Evolutionary conservation across 2,888 invertebrate species (phyloP).

Genomic region (Drosophila recens): DNA sequence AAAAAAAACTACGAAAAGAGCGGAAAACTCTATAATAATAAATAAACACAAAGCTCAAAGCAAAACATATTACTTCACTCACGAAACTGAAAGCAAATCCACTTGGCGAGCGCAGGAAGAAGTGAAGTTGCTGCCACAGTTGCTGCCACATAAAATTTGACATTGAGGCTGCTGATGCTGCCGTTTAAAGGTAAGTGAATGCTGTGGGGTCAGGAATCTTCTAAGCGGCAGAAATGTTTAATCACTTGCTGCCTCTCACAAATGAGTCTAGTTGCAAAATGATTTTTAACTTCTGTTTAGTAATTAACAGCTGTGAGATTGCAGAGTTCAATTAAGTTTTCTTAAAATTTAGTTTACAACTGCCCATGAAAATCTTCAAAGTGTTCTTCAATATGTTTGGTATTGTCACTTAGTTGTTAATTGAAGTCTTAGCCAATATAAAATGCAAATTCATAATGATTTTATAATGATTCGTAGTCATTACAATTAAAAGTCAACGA

Average conservation of each 20-base stretch:
- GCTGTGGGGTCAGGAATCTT: slow-evolving; percentile 28
- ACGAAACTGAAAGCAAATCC: slow-evolving; percentile 67
- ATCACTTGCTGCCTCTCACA: slow-evolving; percentile 61
- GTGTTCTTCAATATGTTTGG: slow-evolving; percentile 9
- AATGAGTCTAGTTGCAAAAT: slow-evolving; percentile 24
- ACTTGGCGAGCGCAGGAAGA: slow-evolving; percentile 60
- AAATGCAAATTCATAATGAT: slow-evolving; percentile 35
- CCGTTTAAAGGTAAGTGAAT: slow-evolving; percentile 78
- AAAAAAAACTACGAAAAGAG: slow-evolving; percentile 41
- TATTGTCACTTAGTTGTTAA: slow-evolving; percentile 12
- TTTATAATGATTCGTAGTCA: slow-evolving; percentile 41
- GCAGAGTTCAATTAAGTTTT: neutral
- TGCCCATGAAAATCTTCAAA: slow-evolving; percentile 16
- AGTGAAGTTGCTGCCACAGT: slow-evolving; percentile 68
- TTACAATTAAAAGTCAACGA: slow-evolving; percentile 35
- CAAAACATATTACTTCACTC: slow-evolving; percentile 62
- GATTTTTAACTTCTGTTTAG: slow-evolving; percentile 1
- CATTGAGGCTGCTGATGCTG: slow-evolving; percentile 71
- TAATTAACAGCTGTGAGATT: slow-evolving; percentile 1
- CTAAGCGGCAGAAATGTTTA: slow-evolving; percentile 35
- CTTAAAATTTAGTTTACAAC: neutral
- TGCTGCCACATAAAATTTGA: slow-evolving; percentile 58
- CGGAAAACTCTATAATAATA: slow-evolving; percentile 63
- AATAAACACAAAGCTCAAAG: slow-evolving; percentile 25
- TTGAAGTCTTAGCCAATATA: slow-evolving; percentile 9